These are phyloP conservation scores for Octopus sinensis DNA, from an alignment of 1,140 invertebrate genomes.

Conservation along the genomic window DNA sequence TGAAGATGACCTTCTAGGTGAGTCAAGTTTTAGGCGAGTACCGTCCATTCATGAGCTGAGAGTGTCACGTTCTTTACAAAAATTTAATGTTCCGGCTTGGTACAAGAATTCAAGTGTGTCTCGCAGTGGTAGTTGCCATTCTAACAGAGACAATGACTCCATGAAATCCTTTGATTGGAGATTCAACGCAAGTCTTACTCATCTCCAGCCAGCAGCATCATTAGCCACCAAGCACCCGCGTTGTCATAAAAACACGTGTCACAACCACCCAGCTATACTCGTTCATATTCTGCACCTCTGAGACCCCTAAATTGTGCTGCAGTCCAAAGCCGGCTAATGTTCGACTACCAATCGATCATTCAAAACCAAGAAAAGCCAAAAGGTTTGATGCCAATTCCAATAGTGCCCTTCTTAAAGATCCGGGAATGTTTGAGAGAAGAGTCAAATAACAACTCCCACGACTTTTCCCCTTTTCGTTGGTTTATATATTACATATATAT, in stretches of 20 bases:
- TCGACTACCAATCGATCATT: conserved; percentile 45
- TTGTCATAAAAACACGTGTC: conserved; percentile 48
- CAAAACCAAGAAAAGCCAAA: conserved; percentile 44
- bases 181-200: conserved; percentile 40
- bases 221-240: conserved; percentile 31
- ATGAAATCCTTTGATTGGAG: conserved; percentile 37
- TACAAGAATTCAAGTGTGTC: conserved; percentile 72
- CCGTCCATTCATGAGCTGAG: conserved; percentile 80
- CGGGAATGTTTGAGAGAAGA: too few relatives aligned
- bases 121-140: conserved; percentile 42
- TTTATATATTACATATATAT: too few relatives aligned
- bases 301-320: conserved; percentile 28
- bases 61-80: conserved; percentile 85
- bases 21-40: conserved; percentile 69
- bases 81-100: conserved; percentile 92
- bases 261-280: conserved; percentile 35
- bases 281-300: conserved; percentile 30
- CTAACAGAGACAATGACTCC: conserved; percentile 41
- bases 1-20: conserved; percentile 28
- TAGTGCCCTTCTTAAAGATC: conserved; percentile 49
- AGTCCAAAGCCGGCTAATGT: conserved; percentile 24
- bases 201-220: conserved; percentile 44
- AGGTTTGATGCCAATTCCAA: conserved; percentile 47
- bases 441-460: too few relatives aligned
- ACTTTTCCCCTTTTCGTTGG: too few relatives aligned